Base-by-base conservation (phyloP, 2,888 invertebrate species). In the Zaprionus bogoriensis region DNA sequence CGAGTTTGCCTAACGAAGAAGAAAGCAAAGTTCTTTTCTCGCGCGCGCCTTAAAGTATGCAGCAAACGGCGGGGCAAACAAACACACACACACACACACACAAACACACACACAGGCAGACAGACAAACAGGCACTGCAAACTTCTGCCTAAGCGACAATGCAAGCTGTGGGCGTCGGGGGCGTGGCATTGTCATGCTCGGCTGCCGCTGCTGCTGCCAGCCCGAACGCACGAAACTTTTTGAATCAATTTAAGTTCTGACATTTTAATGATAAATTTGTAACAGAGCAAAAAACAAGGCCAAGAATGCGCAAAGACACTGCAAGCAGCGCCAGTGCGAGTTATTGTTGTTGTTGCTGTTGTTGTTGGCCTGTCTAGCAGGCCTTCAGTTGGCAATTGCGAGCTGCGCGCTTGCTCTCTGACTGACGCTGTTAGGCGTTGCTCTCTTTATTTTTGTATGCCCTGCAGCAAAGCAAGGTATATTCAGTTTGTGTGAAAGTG, bases 211-310 rank as follows among this genome's bases (percentile, higher is more conserved):
- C 36, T 23, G 42, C 58, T 41, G 46, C 42, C 20, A n/a, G 20
- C 32, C n/a, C 6, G 9, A 3, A 27, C 48, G 27, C 69, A 41
- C 72, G 58, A 85, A 82, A 82, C 67, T 82, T 82, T 82, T 82
- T 82, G 85, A 82, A 85, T 82, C 82, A 82, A 82, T 82, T 82
- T 82, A 85, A 82, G 82, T 85, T 82, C 85, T 82, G 85, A 82
- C 82, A 82, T 82, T 82, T 82, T 85, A 82, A 82, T 85, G 85
- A 82, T 82, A 85, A 82, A 82, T 82, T 80, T 82, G 85, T 85
- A 85, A 71, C 73, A 54, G 79, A 64, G 61, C 63, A 72, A 66
- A 77, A 73, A 80, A 73, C 66, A 68, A 68, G 72, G 73, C 59
- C 67, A 73, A 73, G 74, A 61, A 72, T 69, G 65, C 30, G 62